Conservation (phyloP, 2,888 invertebrate species). For the Octodonta nipae region DNA sequence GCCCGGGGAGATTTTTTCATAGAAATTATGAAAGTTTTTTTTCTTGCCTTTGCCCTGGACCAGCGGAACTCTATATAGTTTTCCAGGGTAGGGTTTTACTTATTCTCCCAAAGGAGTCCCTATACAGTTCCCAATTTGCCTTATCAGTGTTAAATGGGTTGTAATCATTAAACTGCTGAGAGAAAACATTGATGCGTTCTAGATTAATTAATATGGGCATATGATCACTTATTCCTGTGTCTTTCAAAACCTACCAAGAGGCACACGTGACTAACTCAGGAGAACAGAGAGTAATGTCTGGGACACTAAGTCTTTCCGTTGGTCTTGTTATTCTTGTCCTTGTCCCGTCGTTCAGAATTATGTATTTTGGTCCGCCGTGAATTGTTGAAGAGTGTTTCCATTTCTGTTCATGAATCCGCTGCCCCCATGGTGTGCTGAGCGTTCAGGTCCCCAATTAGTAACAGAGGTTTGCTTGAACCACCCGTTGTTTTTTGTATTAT, state of each 20-base stretch:
- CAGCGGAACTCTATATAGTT: neutral
- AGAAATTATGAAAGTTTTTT: no score
- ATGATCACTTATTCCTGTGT: slow-evolving; percentile 1
- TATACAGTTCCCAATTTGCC: neutral
- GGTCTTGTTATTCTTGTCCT: neutral
- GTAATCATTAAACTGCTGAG: no score
- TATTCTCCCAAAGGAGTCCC: neutral
- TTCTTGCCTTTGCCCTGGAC: no score
- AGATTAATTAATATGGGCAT: no score
- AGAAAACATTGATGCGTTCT: no score
- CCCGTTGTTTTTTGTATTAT: no score
- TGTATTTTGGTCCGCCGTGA: neutral
- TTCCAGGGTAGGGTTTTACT: neutral
- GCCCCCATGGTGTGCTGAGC: no score
- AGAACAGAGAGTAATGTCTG: neutral
- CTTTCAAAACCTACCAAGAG: neutral
- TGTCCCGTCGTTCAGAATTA: neutral
- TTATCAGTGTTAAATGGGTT: neutral
- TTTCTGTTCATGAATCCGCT: neutral
- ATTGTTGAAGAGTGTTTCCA: neutral
- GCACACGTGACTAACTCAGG: neutral
- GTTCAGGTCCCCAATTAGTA: no score
- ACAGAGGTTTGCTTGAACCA: no score
- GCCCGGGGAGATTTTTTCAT: slow-evolving; percentile 1
- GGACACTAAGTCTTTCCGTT: neutral